These are phyloP conservation scores for Ceyx cyanopectus DNA, from an alignment of 2,113 vertebrate genomes.

Conservation along the genomic window DNA sequence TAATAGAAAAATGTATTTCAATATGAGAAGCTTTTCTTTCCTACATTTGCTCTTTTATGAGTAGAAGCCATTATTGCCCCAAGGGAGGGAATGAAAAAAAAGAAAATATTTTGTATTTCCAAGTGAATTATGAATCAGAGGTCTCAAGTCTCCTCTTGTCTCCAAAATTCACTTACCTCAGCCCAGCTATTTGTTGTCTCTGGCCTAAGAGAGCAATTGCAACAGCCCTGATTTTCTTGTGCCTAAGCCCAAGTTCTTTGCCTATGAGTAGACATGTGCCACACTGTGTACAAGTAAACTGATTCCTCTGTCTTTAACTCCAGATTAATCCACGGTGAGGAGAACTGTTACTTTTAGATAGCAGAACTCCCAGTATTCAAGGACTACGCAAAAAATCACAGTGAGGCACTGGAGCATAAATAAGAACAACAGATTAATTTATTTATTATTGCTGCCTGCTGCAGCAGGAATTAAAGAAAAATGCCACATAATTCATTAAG, in stretches of 20 bases:
- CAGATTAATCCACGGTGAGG: neutral
- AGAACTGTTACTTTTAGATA: neutral
- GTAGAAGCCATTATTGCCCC: neutral
- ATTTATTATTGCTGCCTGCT: neutral
- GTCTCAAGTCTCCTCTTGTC: neutral
- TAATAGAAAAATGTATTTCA: constrained; percentile 61
- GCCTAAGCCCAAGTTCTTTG: neutral
- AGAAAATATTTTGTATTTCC: neutral
- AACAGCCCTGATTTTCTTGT: neutral
- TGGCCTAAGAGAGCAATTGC: neutral
- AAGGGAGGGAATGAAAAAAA: neutral
- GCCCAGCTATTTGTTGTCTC: neutral
- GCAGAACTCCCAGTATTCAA: neutral
- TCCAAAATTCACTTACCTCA: neutral
- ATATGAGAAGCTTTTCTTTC: constrained; percentile 27
- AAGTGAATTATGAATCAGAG: neutral
- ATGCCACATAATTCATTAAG: neutral
- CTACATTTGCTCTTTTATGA: constrained; percentile 36
- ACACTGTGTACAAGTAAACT: neutral
- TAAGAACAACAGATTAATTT: neutral
- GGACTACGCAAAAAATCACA: neutral
- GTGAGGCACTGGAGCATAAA: neutral
- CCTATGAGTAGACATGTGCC: neutral
- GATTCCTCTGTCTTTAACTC: neutral
- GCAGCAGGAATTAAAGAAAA: neutral